Base-by-base conservation (phyloP, 2,797 vertebrate species). In the Coregonus sp. region DNA sequence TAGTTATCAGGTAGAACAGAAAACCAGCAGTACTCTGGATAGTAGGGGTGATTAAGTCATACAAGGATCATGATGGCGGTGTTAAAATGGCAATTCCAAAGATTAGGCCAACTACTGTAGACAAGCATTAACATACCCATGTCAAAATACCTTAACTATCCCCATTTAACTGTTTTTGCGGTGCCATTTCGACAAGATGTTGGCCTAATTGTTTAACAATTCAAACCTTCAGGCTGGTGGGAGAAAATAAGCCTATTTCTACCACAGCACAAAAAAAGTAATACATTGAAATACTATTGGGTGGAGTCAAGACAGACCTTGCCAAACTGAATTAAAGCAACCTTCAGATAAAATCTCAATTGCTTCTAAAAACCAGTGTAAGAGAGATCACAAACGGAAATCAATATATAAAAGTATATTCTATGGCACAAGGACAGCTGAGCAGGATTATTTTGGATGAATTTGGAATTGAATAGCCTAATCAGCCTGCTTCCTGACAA, bases 201-300 rank as follows among this genome's bases (percentile, higher is more conserved):
- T 15, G 52, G 16, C 52, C 18, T 82, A 82, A 86, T 86, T 81
- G 72, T 80, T 66, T 47, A 70, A 16, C 25, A 70, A 84, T 80
- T 87, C 61, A 70, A 73, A 76, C 69, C 70, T 51, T 82, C 82
- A 35, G 65, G 29, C 5, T 67, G 65, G 29, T 31, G 14, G 25
- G 4, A 16, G 18, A 18, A 33, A 35, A 68, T 68, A 14, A 31
- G 4, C 29, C 63, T 9, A 68, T 68, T 35, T 37, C 66, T 16
- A n/a, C 12, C 66, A 37, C 33, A 68, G 33, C 6, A 15, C 63
- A 66, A 66, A 66, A 33, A 31, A 66, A 66, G 6, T 14, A 63
- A 29, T 29, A 63, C 7, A 63, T 33, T 6, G 1, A 68, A 37
- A 69, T 69, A 69, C 66, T 69, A 37, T 69, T 69, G 15, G 15